phyloP scores from a whole-genome alignment of 2,888 invertebrate species.

The Drosophila recens region DNA sequence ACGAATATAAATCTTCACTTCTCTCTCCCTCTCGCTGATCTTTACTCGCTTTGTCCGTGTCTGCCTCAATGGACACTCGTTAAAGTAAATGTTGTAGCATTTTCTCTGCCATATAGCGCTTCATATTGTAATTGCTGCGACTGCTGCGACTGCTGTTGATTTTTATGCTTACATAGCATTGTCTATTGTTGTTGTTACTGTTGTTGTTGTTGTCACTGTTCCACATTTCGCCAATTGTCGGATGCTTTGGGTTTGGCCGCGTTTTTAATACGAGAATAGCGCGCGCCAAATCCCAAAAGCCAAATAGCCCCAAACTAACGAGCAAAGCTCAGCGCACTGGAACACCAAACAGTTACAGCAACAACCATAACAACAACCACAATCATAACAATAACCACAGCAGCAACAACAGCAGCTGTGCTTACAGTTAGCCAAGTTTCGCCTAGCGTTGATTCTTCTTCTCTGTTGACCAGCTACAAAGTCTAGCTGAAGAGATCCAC shows the following conservation, averaged over 20 bases:
- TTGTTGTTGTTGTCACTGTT: conserved; percentile 40
- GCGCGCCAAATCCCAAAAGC: conserved; percentile 73
- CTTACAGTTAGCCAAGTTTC: conserved; percentile 68
- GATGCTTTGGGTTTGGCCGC: conserved; percentile 56
- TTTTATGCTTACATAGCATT: conserved; percentile 45
- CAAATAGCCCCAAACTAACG: conserved; percentile 76
- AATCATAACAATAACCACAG: conserved; percentile 22
- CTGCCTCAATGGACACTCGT: conserved; percentile 65
- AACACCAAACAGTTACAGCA: conserved; percentile 50
- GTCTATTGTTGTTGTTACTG: conserved; percentile 41
- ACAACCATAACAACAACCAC: conserved; percentile 1
- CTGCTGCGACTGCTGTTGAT: conserved; percentile 30
- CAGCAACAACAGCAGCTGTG: conserved; percentile 29
- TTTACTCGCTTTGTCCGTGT: conserved; percentile 22
- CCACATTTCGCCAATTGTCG: conserved; percentile 54
- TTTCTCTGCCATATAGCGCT: conserved; percentile 56
- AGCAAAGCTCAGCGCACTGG: conserved; percentile 74
- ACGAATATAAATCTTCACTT: conserved; percentile 3
- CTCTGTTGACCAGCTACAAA: conserved; percentile 7
- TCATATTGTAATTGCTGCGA: conserved; percentile 52
- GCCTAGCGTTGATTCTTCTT: conserved; percentile 17
- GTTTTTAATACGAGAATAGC: conserved; percentile 53
- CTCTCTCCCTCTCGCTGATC: background rate
- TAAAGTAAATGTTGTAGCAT: conserved; percentile 65
- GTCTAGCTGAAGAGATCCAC: conserved; percentile 12